Conservation (phyloP, 1,140 invertebrate genomes). For the Macrotrachela quadricornifera region DNA sequence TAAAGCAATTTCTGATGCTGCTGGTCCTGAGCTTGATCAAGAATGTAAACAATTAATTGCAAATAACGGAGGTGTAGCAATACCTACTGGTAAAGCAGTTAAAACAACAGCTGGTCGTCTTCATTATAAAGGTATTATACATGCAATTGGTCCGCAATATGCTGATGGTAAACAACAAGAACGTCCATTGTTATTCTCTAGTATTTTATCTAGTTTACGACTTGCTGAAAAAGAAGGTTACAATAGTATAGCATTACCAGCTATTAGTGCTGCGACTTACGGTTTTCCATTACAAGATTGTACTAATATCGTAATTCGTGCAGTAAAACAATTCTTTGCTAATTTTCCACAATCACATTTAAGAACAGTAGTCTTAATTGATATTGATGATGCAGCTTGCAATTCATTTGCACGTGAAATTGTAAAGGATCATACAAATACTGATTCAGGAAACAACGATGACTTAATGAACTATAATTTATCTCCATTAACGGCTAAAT, state of each 20-base stretch:
- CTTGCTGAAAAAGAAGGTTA: not conserved
- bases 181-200: not conserved
- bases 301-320: not conserved
- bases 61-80: conserved; percentile 34
- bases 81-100: conserved; percentile 53
- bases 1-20: conserved; percentile 54
- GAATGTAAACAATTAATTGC: conserved; percentile 50
- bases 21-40: conserved; percentile 12
- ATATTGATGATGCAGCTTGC: no score
- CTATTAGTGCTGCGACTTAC: not conserved
- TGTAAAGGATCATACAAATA: no score
- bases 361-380: no score
- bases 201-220: not conserved
- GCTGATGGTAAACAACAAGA: conserved; percentile 31
- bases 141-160: conserved; percentile 77
- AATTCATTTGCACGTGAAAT: no score
- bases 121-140: conserved; percentile 59
- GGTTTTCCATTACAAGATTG: not conserved
- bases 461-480: no score
- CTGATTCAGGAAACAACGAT: no score
- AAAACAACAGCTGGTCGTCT: conserved; percentile 60
- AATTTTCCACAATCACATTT: no score
- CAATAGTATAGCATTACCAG: not conserved
- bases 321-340: not conserved
- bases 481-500: no score